Conservation (phyloP, 2,113 vertebrate genomes). For the Choloepus hoffmanni region DNA sequence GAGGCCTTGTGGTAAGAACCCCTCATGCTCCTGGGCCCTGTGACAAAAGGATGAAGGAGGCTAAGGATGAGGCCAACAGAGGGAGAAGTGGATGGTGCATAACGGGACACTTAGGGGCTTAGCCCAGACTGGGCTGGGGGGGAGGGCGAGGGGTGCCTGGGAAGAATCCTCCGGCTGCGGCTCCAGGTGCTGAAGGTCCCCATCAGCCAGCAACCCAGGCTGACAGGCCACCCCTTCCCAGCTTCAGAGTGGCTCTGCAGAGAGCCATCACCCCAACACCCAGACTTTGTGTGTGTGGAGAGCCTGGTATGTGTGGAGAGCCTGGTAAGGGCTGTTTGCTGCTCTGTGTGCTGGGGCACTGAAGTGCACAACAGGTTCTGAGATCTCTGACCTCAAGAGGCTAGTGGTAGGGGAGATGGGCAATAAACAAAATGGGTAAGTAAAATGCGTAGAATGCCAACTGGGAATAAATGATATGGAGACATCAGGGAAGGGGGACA, state of each 20-base stretch:
- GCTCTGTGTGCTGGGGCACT: not conserved
- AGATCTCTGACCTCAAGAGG: not conserved
- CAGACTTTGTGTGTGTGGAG: accelerated
- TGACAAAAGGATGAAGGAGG: slow-evolving; percentile 37
- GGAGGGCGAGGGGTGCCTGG: not conserved
- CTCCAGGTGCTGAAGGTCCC: slow-evolving; percentile 38
- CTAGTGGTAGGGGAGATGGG: not conserved
- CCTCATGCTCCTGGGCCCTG: not conserved
- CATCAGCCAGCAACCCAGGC: not conserved
- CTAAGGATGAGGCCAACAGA: not conserved
- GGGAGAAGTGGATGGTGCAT: slow-evolving; percentile 60
- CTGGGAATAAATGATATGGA: no score
- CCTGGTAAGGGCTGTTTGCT: not conserved
- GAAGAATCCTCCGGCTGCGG: slow-evolving; percentile 43
- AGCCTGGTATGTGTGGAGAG: accelerated
- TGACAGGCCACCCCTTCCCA: accelerated
- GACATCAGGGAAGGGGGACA: not conserved
- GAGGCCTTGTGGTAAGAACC: slow-evolving; percentile 50
- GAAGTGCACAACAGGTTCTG: not conserved
- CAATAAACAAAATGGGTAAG: not conserved
- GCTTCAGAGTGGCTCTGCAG: not conserved
- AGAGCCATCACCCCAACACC: not conserved
- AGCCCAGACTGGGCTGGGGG: not conserved
- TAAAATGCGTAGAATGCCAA: not conserved
- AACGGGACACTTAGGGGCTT: slow-evolving; percentile 63